Conservation (phyloP, 2,113 vertebrate species). For the Xenopus laevis region DNA sequence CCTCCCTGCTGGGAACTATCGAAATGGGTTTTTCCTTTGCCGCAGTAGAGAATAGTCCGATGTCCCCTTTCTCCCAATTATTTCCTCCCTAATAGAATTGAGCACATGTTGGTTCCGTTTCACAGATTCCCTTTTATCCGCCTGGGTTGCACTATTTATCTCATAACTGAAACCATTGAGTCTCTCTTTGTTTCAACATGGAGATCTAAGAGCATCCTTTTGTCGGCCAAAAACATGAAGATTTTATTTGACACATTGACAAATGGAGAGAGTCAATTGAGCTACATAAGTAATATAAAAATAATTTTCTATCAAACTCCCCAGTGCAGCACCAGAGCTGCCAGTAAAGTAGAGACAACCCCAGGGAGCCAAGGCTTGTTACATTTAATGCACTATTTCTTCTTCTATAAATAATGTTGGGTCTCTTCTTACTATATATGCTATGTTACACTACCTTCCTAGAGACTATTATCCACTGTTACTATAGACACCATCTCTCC, state of each 20-base stretch:
- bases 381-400: neutral
- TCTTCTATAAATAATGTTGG: too few relatives aligned
- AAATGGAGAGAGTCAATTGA: conserved; percentile 6
- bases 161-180: too few relatives aligned
- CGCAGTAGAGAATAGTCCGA: neutral
- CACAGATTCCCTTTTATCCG: neutral
- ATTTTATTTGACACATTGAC: conserved; percentile 12
- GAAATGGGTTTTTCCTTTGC: neutral
- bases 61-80: conserved; percentile 3
- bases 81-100: conserved; percentile 5
- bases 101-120: neutral
- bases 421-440: too few relatives aligned
- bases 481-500: too few relatives aligned
- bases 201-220: neutral
- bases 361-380: neutral
- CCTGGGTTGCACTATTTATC: too few relatives aligned
- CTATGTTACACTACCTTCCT: too few relatives aligned
- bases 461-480: too few relatives aligned
- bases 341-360: neutral
- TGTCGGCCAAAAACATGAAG: neutral
- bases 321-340: neutral
- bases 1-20: neutral
- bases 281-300: conserved; percentile 6
- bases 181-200: too few relatives aligned
- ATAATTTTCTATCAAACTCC: conserved; percentile 14